A percentile compares a stretch with the other conserved stretches of the same genome.
These are phyloP conservation scores for Hoplodrina blanda DNA, from an alignment of 2,888 invertebrate genomes.

Conservation along the genomic window DNA sequence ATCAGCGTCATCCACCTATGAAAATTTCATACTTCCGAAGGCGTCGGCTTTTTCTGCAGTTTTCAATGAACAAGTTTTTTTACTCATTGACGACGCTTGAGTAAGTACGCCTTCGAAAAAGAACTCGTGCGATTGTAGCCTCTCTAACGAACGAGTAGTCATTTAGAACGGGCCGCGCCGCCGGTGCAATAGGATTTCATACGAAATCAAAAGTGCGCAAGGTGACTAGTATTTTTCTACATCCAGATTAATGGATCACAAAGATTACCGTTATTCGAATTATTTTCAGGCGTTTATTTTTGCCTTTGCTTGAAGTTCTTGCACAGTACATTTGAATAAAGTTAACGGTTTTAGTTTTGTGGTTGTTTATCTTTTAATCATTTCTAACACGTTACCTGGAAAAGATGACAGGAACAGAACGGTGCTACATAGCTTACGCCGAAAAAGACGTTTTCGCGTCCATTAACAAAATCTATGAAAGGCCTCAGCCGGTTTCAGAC, in stretches of 20 bases:
- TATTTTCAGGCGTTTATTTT: slow-evolving; percentile 34
- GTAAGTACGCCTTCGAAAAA: slow-evolving; percentile 76
- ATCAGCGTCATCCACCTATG: slow-evolving; percentile 33
- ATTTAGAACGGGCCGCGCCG: slow-evolving; percentile 69
- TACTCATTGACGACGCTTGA: slow-evolving; percentile 73
- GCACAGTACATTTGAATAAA: slow-evolving; percentile 5
- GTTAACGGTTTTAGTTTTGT: not conserved
- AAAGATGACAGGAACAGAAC: not conserved
- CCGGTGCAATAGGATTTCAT: slow-evolving; percentile 69
- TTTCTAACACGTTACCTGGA: not conserved
- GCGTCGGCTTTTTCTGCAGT: slow-evolving; percentile 68
- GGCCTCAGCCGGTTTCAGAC: not conserved
- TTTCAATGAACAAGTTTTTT: slow-evolving; percentile 79
- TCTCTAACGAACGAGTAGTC: slow-evolving; percentile 73
- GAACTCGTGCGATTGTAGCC: slow-evolving; percentile 72
- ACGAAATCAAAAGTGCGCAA: slow-evolving; percentile 81
- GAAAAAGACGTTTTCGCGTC: not conserved
- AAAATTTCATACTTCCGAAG: slow-evolving; percentile 33
- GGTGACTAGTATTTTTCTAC: slow-evolving; percentile 68
- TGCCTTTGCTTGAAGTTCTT: not conserved
- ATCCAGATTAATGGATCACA: slow-evolving; percentile 49
- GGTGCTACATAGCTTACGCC: not conserved
- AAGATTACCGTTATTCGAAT: slow-evolving; percentile 40
- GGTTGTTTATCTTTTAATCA: not conserved
- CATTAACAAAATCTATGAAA: not conserved